Base-by-base conservation (phyloP, 2,113 vertebrate species). In the Semicossyphus pulcher region DNA sequence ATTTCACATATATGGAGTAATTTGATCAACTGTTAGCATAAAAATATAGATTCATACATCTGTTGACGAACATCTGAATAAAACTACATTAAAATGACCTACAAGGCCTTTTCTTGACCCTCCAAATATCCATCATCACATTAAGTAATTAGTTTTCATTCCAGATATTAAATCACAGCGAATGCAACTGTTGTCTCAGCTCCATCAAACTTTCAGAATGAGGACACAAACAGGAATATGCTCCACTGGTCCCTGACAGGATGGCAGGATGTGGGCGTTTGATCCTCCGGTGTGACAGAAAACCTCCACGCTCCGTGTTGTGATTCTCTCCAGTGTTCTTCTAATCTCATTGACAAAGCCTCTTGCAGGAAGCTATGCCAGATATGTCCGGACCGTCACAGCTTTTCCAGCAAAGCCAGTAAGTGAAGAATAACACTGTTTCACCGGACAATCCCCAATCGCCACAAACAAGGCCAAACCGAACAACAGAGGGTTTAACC, bases 401-500 rank as follows among this genome's bases (percentile, higher is more conserved):
- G 71, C 74, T 69, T 86, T 87, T 81, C 76, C 82, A 77, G 76
- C 70, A 80, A 44, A 41, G 80, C 79, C 83, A 64, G 71, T 72
- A 81, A 62, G 81, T 87, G 82, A 88, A 91, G 85, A 92, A 92
- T 88, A 92, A 91, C 83, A 91, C 58, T 61, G 86, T 90, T 88
- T 90, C 74, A 60, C 80, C 12, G 58, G 51, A 82, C 85, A 84
- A 89, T 84, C 83, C 80, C 81, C 83, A 81, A 83, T 90, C 76
- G 79, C 65, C 79, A 88, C 74, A 75, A 85, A 89, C 77, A 85
- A 86, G 88, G 81, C 70, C 90, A 74, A 84, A 82, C 32, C 29
- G 23, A 87, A 92, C 88, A 92, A 91, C 84, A 86, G 87, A 75
- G 89, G 89, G 73, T 91, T 93, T 91, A 91, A 83, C 78, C 84